Conservation (phyloP, 2,797 vertebrate species). For the Poecilia gillii region DNA sequence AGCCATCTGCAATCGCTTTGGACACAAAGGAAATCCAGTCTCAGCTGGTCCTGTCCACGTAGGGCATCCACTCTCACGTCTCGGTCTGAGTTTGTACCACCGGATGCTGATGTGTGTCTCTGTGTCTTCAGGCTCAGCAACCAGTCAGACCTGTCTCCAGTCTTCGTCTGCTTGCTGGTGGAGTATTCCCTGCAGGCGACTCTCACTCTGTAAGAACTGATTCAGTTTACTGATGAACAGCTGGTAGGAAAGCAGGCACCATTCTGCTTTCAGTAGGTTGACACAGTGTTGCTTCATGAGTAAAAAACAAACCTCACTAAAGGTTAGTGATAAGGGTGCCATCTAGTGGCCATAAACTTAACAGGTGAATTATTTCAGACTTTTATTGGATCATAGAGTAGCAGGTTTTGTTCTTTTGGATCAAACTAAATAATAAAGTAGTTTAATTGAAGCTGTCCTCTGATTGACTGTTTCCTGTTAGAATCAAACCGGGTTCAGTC, state of each 20-base stretch:
- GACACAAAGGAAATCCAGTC: conserved; percentile 78
- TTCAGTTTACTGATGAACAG: background rate
- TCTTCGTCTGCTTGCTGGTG: conserved; percentile 80
- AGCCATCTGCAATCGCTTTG: conserved; percentile 80
- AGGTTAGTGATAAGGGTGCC: too few relatives aligned
- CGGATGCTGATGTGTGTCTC: background rate
- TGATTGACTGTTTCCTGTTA: conserved; percentile 49
- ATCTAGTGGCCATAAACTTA: background rate
- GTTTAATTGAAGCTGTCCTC: background rate
- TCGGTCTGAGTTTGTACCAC: background rate
- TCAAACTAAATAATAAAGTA: background rate
- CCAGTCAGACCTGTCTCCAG: conserved; percentile 80
- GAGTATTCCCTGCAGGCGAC: conserved; percentile 84
- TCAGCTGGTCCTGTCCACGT: conserved; percentile 88
- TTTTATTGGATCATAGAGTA: background rate
- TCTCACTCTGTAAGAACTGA: conserved; percentile 82
- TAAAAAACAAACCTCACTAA: background rate
- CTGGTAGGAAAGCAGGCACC: background rate
- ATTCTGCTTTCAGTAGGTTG: background rate
- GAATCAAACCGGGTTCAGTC: conserved; percentile 60
- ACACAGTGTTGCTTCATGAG: background rate
- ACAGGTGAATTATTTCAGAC: background rate
- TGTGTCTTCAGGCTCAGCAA: conserved; percentile 83
- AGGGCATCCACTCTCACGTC: conserved; percentile 57
- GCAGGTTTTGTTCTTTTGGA: background rate